These are phyloP conservation scores for Corythoichthys haematopterus DNA, from an alignment of 2,113 vertebrate species.

Conservation along the genomic window DNA sequence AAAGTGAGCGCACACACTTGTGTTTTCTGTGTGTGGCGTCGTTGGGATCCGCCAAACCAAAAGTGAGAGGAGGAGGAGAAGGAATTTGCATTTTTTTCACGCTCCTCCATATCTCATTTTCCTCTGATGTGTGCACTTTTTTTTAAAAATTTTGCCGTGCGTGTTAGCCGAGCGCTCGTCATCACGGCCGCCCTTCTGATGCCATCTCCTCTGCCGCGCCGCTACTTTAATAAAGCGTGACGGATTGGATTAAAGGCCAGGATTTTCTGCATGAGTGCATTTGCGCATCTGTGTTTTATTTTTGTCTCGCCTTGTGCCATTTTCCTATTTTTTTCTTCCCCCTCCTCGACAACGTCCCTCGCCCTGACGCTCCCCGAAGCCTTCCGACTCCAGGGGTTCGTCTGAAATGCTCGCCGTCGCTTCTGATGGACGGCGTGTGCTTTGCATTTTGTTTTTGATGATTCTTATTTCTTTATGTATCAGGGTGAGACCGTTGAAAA, in stretches of 20 bases:
- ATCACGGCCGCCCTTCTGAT: conserved; percentile 31
- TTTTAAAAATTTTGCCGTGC: not conserved
- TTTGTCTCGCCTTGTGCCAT: conserved; percentile 35
- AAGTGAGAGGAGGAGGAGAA: conserved; percentile 4
- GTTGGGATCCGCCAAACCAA: conserved; percentile 11
- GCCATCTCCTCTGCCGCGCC: conserved; percentile 35
- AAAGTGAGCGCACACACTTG: conserved; percentile 1
- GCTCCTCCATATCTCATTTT: conserved; percentile 13
- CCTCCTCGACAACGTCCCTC: too few relatives aligned
- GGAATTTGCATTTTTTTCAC: conserved; percentile 31
- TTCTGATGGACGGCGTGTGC: too few relatives aligned
- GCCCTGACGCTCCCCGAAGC: too few relatives aligned
- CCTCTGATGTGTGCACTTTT: conserved; percentile 28
- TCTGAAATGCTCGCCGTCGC: too few relatives aligned
- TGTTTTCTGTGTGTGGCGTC: conserved; percentile 10
- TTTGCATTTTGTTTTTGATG: too few relatives aligned
- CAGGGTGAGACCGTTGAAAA: too few relatives aligned
- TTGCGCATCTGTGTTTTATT: conserved; percentile 59
- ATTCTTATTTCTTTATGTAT: too few relatives aligned
- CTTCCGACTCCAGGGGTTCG: too few relatives aligned
- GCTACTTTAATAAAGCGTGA: conserved; percentile 66
- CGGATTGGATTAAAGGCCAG: conserved; percentile 65
- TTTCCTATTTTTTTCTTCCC: conserved; percentile 16
- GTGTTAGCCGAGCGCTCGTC: conserved; percentile 21
- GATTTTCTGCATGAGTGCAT: conserved; percentile 63